phyloP scores from a whole-genome alignment of 2,797 vertebrate genomes.

The Pipistrellus pygmaeus region DNA sequence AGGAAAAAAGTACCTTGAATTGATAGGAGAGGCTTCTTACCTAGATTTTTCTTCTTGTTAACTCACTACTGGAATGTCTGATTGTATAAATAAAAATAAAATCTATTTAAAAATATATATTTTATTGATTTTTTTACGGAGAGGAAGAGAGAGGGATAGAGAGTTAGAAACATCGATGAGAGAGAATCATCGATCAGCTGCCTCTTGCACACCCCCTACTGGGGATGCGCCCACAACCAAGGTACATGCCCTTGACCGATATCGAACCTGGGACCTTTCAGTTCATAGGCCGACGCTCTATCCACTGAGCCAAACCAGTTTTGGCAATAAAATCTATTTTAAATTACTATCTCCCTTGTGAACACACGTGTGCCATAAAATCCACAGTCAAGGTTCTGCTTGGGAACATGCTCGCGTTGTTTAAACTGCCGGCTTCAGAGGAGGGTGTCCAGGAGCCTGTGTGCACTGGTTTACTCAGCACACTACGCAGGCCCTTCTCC shows the following conservation, averaged over 20 bases:
- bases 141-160: no score
- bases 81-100: background rate
- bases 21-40: background rate
- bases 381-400: background rate
- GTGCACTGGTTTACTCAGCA: background rate
- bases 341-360: background rate
- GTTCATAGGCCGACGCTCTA: no score
- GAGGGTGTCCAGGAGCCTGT: no score
- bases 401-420: background rate
- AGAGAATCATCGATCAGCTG: no score
- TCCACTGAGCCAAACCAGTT: no score
- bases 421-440: background rate
- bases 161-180: no score
- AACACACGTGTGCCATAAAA: background rate
- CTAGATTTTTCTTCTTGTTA: conserved; percentile 15
- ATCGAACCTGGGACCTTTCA: no score
- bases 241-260: no score
- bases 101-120: background rate
- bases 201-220: no score
- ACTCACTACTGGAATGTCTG: background rate
- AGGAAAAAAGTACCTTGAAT: background rate
- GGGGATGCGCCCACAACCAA: no score
- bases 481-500: background rate
- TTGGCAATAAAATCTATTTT: background rate
- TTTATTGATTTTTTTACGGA: no score